Conservation (phyloP, 2,797 vertebrate species). For the Cuculus canorus region DNA sequence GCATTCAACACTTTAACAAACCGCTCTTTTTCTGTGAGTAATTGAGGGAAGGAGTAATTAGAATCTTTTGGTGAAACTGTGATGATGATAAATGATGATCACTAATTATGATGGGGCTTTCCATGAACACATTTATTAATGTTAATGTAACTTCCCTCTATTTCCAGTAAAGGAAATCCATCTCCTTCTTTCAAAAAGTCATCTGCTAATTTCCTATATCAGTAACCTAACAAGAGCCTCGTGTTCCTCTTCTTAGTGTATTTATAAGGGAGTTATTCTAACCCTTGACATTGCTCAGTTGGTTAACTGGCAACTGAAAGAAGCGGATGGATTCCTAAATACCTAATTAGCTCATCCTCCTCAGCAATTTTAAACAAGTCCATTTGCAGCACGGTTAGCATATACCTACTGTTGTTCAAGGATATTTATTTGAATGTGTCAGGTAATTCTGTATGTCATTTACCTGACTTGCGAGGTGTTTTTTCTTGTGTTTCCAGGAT, state of each 20-base stretch:
- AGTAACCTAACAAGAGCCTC: background rate
- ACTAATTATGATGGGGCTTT: conserved; percentile 14
- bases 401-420: background rate
- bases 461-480: background rate
- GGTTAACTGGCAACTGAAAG: conserved; percentile 5
- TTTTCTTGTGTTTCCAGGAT: background rate
- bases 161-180: conserved; percentile 19
- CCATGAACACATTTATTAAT: conserved; percentile 6
- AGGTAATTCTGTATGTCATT: background rate
- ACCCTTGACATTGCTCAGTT: background rate
- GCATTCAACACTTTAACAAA: background rate
- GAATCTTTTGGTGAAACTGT: background rate
- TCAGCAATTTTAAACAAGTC: background rate
- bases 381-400: background rate
- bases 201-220: background rate
- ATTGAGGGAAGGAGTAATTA: background rate
- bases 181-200: conserved; percentile 17
- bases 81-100: conserved; percentile 15
- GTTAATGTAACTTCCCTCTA: background rate
- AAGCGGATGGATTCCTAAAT: background rate
- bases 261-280: background rate
- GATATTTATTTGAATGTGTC: background rate
- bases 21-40: background rate
- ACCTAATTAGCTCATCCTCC: background rate
- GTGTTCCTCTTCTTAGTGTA: background rate